These are phyloP conservation scores for Hemibagrus guttatus DNA, from an alignment of 2,797 vertebrate species.

Conservation along the genomic window DNA sequence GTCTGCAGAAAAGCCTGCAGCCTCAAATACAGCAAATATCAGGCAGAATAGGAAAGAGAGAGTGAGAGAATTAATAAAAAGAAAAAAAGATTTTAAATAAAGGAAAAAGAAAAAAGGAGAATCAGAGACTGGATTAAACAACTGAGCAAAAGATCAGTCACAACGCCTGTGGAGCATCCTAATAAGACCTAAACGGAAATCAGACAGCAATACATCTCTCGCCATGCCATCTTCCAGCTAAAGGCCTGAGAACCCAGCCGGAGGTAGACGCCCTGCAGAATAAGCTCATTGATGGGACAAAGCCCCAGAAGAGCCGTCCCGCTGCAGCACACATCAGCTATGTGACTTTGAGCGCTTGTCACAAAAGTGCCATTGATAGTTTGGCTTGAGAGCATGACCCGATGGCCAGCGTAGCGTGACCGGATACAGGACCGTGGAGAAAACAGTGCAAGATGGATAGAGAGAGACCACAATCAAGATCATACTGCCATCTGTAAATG, in stretches of 20 bases:
- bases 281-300: slow-evolving; percentile 55
- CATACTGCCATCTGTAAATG: slow-evolving; percentile 32
- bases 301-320: slow-evolving; percentile 41
- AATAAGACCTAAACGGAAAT: slow-evolving; percentile 42
- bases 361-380: slow-evolving; percentile 62
- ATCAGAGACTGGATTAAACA: slow-evolving; percentile 18
- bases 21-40: not conserved
- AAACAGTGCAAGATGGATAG: slow-evolving; percentile 36
- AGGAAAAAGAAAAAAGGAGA: not conserved
- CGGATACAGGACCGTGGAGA: slow-evolving; percentile 32
- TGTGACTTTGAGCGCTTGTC: slow-evolving; percentile 45
- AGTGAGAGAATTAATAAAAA: not conserved
- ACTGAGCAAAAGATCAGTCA: slow-evolving; percentile 12
- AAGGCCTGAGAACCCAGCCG: slow-evolving; percentile 50
- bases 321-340: slow-evolving; percentile 46
- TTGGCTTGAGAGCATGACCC: slow-evolving; percentile 43
- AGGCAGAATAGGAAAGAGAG: not conserved
- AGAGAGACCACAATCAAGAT: slow-evolving; percentile 29
- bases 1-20: slow-evolving; percentile 23
- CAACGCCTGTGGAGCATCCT: slow-evolving; percentile 19
- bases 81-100: not conserved
- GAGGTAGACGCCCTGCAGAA: slow-evolving; percentile 41
- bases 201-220: slow-evolving; percentile 16
- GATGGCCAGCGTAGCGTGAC: slow-evolving; percentile 43
- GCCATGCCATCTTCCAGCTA: slow-evolving; percentile 33